Percentiles rank a stretch among this genome's conserved stretches.
Evolutionary conservation across 2,888 invertebrate species (phyloP).

Genomic region (Trichogramma dendrolimi): DNA sequence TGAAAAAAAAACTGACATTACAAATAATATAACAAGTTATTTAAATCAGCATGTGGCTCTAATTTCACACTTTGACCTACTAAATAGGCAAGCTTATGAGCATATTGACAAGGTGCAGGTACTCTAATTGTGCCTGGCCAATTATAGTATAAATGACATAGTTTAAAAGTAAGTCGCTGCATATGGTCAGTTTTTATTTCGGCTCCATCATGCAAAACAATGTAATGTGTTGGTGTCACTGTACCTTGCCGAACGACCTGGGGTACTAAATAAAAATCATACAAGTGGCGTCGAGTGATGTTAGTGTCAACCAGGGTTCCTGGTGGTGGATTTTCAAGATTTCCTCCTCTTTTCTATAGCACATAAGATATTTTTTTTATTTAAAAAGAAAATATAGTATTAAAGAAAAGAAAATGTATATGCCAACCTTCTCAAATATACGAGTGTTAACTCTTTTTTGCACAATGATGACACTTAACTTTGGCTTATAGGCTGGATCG

Average conservation of each 20-base stretch:
- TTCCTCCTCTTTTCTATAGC: conserved; percentile 27
- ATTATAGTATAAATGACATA: conserved; percentile 92
- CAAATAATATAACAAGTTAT: conserved; percentile 68
- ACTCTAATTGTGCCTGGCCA: conserved; percentile 92
- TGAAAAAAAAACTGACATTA: conserved; percentile 47
- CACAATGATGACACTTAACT: conserved; percentile 76
- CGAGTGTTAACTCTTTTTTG: conserved; percentile 89
- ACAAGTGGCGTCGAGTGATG: conserved; percentile 72
- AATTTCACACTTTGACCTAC: conserved; percentile 77
- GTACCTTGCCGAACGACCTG: conserved; percentile 87
- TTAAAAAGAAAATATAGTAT: neutral
- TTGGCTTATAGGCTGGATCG: conserved; percentile 58
- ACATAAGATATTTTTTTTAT: conserved; percentile 7
- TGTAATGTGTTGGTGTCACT: conserved; percentile 86
- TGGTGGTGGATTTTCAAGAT: conserved; percentile 68
- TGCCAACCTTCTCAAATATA: conserved; percentile 54
- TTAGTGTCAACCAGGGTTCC: conserved; percentile 85
- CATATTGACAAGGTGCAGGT: conserved; percentile 88
- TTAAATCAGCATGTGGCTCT: conserved; percentile 58
- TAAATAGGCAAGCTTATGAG: conserved; percentile 84
- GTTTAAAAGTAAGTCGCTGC: conserved; percentile 80
- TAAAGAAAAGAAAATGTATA: neutral
- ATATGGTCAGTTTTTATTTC: conserved; percentile 73
- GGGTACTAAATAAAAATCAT: conserved; percentile 85
- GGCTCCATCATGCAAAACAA: conserved; percentile 73